Percentiles rank a stretch among this genome's conserved stretches.
Evolutionary conservation across 2,888 invertebrate species (phyloP).

Genomic region (Cyclophora albipunctata): DNA sequence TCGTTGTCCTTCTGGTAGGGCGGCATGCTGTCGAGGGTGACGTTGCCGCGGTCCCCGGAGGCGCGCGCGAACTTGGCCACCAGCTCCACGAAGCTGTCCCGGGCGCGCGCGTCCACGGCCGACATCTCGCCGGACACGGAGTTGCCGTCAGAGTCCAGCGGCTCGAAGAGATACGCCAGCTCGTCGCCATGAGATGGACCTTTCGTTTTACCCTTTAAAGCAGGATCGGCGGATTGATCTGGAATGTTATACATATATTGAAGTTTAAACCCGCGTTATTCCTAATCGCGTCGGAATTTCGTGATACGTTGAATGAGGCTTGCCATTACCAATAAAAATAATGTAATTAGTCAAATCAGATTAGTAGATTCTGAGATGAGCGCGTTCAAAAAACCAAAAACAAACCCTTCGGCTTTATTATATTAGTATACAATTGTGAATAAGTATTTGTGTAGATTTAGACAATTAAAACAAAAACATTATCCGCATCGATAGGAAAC

Average conservation of each 20-base stretch:
- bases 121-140: constrained; percentile 55
- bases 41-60: constrained; percentile 21
- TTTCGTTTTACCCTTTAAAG: constrained; percentile 24
- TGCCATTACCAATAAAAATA: not conserved
- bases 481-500: no score
- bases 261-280: no score
- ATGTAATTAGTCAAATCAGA: no score
- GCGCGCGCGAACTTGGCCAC: constrained; percentile 80
- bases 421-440: no score
- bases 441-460: no score
- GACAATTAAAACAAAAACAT: no score
- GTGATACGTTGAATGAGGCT: not conserved
- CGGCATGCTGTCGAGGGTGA: constrained; percentile 26
- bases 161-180: constrained; percentile 81
- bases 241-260: not conserved
- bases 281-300: not conserved
- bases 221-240: constrained; percentile 4
- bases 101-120: constrained; percentile 77
- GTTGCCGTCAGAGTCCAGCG: constrained; percentile 76
- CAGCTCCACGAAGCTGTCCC: constrained; percentile 79
- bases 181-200: constrained; percentile 82
- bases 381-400: no score
- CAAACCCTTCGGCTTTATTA: no score
- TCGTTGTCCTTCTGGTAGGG: constrained; percentile 40
- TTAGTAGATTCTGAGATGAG: no score